Evolutionary conservation across 2,797 vertebrate species (phyloP).

Genomic region (Cirrhinus mrigala): DNA sequence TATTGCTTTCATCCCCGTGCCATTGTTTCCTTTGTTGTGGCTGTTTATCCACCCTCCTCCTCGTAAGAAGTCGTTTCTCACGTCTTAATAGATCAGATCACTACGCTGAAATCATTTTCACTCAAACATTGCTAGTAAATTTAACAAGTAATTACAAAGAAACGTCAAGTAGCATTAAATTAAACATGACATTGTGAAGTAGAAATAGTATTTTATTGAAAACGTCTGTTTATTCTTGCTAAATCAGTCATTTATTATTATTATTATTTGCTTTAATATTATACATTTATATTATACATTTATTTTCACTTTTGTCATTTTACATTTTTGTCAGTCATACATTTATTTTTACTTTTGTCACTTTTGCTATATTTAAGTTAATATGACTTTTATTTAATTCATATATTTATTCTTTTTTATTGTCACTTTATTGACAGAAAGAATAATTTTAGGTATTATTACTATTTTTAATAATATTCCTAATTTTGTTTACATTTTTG

Average conservation of each 20-base stretch:
- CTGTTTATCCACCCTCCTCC: conserved; percentile 48
- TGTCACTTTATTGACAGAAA: too few species aligned
- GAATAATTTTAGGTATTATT: too few species aligned
- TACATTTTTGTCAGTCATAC: not conserved
- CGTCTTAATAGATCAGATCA: not conserved
- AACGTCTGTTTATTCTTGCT: too few species aligned
- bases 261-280: not conserved
- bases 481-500: too few species aligned
- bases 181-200: too few species aligned
- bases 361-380: not conserved
- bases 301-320: not conserved
- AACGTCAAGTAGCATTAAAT: not conserved
- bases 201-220: too few species aligned
- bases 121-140: not conserved
- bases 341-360: not conserved
- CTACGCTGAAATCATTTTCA: not conserved
- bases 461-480: too few species aligned
- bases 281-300: not conserved
- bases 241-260: too few species aligned
- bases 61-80: not conserved
- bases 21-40: not conserved
- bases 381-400: too few species aligned
- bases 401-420: too few species aligned
- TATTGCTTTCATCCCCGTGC: conserved; percentile 65
- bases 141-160: not conserved